These are phyloP conservation scores for Australoheros facetus DNA, from an alignment of 2,797 vertebrate species.

Conservation along the genomic window DNA sequence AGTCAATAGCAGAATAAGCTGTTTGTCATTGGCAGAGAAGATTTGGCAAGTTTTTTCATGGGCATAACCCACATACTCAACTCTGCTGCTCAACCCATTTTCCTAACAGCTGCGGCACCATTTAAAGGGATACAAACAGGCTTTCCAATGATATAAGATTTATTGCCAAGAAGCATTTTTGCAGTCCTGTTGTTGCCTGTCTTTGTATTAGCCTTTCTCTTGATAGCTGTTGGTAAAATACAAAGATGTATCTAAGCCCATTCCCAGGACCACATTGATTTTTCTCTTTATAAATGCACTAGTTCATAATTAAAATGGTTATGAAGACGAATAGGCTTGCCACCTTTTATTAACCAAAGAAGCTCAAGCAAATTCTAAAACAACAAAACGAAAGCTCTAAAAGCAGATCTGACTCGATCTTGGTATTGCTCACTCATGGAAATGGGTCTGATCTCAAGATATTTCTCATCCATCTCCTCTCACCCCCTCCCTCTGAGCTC, in stretches of 20 bases:
- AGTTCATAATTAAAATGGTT: slow-evolving; percentile 24
- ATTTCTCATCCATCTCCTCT: slow-evolving; percentile 63
- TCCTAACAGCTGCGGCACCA: too few species aligned
- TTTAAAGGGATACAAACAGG: too few species aligned
- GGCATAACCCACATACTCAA: too few species aligned
- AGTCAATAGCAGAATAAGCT: too few species aligned
- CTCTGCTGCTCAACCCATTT: too few species aligned
- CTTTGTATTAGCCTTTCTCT: slow-evolving; percentile 1
- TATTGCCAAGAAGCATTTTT: neutral
- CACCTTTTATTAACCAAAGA: neutral
- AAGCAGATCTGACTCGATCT: slow-evolving; percentile 32
- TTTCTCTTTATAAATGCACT: slow-evolving; percentile 11
- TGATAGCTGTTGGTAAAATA: slow-evolving; percentile 5
- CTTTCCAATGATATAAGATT: too few species aligned
- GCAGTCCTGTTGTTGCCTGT: neutral
- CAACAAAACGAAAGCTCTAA: neutral
- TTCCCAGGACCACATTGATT: slow-evolving; percentile 23
- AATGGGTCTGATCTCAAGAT: slow-evolving; percentile 40
- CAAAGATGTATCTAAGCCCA: neutral
- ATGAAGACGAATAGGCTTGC: slow-evolving; percentile 1
- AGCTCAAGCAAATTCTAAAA: neutral
- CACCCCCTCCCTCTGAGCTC: slow-evolving; percentile 28
- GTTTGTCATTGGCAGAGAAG: too few species aligned
- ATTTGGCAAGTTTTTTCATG: too few species aligned
- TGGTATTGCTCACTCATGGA: slow-evolving; percentile 47